phyloP scores from a whole-genome alignment of 2,888 invertebrate species.

The Nomada fucata region DNA sequence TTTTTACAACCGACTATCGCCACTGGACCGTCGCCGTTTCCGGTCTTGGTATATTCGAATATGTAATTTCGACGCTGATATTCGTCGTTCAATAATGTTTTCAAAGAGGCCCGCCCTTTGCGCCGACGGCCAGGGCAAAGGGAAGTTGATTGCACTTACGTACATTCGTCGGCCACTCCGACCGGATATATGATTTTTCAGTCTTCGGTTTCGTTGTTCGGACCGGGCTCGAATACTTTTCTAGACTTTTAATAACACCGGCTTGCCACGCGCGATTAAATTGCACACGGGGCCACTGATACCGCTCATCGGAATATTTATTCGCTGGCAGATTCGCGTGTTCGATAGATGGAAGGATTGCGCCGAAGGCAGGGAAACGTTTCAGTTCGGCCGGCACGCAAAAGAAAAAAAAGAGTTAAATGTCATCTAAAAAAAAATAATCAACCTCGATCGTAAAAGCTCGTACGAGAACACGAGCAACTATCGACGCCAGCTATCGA shows the following conservation, averaged over 20 bases:
- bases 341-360: no score
- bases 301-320: background rate
- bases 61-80: conserved; percentile 33
- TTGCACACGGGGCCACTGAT: background rate
- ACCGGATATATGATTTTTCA: conserved; percentile 5
- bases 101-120: conserved; percentile 36
- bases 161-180: conserved; percentile 2
- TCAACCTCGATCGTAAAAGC: no score
- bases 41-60: conserved; percentile 25
- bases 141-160: conserved; percentile 44
- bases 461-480: no score
- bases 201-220: conserved; percentile 7
- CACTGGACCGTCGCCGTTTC: background rate
- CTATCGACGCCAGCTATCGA: no score
- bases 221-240: background rate
- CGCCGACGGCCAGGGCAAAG: background rate
- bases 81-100: conserved; percentile 52
- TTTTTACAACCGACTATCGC: conserved; percentile 33
- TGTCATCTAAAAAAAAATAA: no score
- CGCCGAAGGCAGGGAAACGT: no score
- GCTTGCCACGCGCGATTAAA: background rate
- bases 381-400: no score
- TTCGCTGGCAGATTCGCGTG: background rate
- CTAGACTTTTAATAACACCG: conserved; percentile 32
- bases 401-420: no score